A percentile compares a stretch with the other conserved stretches of the same genome.
Evolutionary conservation across 2,113 vertebrate genomes (phyloP).

Genomic region (Xiphorhynchus elegans): DNA sequence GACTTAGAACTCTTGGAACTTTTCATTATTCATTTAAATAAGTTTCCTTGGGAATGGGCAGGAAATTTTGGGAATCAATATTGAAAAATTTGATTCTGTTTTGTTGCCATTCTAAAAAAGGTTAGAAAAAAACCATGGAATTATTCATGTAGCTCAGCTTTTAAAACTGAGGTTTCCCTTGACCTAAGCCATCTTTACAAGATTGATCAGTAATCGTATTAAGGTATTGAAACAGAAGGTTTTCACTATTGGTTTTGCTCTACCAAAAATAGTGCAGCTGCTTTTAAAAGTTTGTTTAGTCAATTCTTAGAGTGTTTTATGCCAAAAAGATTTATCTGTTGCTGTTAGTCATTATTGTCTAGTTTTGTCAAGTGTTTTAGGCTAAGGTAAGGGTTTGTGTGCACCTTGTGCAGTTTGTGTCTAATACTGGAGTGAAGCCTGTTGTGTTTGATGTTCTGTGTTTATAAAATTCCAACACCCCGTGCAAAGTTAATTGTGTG

Average conservation of each 20-base stretch:
- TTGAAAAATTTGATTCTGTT: background rate
- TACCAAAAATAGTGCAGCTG: background rate
- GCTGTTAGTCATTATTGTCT: background rate
- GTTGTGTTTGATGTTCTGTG: background rate
- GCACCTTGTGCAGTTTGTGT: background rate
- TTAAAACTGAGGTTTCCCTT: background rate
- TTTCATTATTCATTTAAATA: background rate
- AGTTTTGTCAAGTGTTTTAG: background rate
- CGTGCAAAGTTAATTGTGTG: background rate
- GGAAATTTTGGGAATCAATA: background rate
- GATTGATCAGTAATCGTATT: background rate
- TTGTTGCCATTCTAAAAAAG: background rate
- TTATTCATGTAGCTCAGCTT: background rate
- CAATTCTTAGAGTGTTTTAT: background rate
- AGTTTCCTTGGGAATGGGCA: background rate
- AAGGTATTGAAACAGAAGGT: background rate
- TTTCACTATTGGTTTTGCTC: background rate
- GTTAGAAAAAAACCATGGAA: background rate
- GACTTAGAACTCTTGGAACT: background rate
- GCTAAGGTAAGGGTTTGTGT: background rate
- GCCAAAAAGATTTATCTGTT: background rate
- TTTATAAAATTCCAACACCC: background rate
- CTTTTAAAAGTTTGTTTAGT: background rate
- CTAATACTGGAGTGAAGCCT: background rate
- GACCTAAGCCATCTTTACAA: background rate